Evolutionary conservation across 2,888 invertebrate genomes (phyloP).

Genomic region (Drosophila barbarae): DNA sequence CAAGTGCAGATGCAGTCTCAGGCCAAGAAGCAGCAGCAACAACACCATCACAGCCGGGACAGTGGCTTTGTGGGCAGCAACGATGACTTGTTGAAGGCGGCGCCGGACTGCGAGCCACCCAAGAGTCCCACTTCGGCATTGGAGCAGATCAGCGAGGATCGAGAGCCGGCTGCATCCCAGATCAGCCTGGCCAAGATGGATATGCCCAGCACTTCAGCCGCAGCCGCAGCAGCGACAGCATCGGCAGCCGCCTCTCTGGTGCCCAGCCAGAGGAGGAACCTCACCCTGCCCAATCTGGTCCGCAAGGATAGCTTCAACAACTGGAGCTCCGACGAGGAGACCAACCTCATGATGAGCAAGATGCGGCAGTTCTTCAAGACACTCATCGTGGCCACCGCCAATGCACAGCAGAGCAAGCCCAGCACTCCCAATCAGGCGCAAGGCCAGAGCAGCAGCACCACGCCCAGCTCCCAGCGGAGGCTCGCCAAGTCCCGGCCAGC

Average conservation of each 20-base stretch:
- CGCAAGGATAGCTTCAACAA: slow-evolving; percentile 95
- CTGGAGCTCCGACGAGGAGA: slow-evolving; percentile 96
- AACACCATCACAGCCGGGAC: slow-evolving; percentile 85
- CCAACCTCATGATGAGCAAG: slow-evolving; percentile 96
- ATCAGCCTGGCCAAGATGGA: slow-evolving; percentile 46
- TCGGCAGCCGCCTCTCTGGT: not conserved
- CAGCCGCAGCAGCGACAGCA: not conserved
- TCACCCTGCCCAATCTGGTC: slow-evolving; percentile 80
- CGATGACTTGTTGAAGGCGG: slow-evolving; percentile 88
- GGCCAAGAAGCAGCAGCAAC: slow-evolving; percentile 83
- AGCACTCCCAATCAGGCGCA: slow-evolving; percentile 77
- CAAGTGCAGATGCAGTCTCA: slow-evolving; percentile 78
- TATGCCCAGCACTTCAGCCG: slow-evolving; percentile 46
- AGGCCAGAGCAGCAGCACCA: slow-evolving; percentile 60
- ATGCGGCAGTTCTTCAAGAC: slow-evolving; percentile 96
- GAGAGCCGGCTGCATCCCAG: slow-evolving; percentile 75
- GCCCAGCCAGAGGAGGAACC: slow-evolving; percentile 15
- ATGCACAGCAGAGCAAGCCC: slow-evolving; percentile 78
- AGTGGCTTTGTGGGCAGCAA: slow-evolving; percentile 94
- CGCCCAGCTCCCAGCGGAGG: slow-evolving; percentile 52
- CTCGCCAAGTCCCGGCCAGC: slow-evolving; percentile 85
- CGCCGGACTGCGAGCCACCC: slow-evolving; percentile 77
- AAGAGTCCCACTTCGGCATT: slow-evolving; percentile 69
- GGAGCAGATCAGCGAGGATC: slow-evolving; percentile 73
- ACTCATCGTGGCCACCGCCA: slow-evolving; percentile 86